phyloP scores from a whole-genome alignment of 2,888 invertebrate species.

The Busseola fusca region DNA sequence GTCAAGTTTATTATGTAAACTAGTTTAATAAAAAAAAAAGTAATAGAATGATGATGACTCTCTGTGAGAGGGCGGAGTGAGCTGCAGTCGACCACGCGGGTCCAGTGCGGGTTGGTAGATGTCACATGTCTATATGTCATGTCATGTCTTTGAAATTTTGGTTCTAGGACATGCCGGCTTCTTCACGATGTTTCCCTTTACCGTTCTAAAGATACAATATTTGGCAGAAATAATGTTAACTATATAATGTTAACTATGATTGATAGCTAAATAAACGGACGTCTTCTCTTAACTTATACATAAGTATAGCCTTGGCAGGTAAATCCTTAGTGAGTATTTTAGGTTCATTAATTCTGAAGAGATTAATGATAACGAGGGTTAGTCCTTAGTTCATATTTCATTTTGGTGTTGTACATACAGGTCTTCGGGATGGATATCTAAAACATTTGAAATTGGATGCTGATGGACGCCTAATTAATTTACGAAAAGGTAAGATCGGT shows the following conservation, averaged over 20 bases:
- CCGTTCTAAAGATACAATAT: not conserved
- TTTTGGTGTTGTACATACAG: slow-evolving; percentile 30
- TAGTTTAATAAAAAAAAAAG: no score
- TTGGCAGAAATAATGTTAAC: not conserved
- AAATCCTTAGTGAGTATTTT: slow-evolving; percentile 30
- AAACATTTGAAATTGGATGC: slow-evolving; percentile 27
- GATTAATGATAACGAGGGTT: slow-evolving; percentile 42
- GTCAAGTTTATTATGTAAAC: no score
- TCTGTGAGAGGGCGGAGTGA: no score
- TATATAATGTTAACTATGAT: slow-evolving; percentile 8
- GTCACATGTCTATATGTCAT: no score
- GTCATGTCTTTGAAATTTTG: no score
- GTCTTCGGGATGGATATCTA: slow-evolving; percentile 20
- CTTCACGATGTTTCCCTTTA: no score
- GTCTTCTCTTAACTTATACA: slow-evolving; percentile 1
- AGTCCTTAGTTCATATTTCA: slow-evolving; percentile 43
- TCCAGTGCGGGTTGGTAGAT: no score
- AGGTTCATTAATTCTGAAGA: slow-evolving; percentile 31
- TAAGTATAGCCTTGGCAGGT: slow-evolving; percentile 23
- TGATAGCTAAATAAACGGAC: slow-evolving; percentile 20
- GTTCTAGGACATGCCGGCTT: no score
- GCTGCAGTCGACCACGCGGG: no score
- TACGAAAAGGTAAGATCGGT: slow-evolving; percentile 7
- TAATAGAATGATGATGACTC: no score
- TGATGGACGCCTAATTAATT: slow-evolving; percentile 28